These are phyloP conservation scores for Alauda arvensis DNA, from an alignment of 2,797 vertebrate species.

Conservation along the genomic window DNA sequence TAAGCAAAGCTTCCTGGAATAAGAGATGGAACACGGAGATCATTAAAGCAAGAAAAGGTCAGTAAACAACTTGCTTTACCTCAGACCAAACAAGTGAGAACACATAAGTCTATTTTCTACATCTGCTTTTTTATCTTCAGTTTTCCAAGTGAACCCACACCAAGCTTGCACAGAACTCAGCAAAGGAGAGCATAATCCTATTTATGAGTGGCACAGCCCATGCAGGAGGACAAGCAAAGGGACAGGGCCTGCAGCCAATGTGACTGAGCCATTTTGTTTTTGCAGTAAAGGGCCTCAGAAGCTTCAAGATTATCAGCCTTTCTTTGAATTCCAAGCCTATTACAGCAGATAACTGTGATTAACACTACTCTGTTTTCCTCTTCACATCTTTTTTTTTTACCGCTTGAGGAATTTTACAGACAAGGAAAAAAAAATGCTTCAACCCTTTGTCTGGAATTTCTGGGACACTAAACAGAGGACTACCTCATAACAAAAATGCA, in stretches of 20 bases:
- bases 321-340: background rate
- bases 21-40: background rate
- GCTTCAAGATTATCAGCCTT: background rate
- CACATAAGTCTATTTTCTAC: background rate
- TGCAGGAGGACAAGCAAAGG: background rate
- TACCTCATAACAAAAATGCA: background rate
- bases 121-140: background rate
- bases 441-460: background rate
- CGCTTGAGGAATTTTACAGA: background rate
- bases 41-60: slow-evolving; percentile 6
- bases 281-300: background rate
- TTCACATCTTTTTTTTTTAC: fast-evolving
- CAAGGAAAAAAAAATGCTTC: background rate
- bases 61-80: slow-evolving; percentile 18
- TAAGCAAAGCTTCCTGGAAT: background rate
- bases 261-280: background rate
- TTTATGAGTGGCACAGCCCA: background rate
- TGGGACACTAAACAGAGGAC: background rate
- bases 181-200: background rate
- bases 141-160: background rate
- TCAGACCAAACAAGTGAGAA: background rate
- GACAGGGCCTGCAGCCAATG: fast-evolving
- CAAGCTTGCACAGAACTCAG: background rate
- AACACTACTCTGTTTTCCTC: background rate
- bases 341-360: background rate